Base-by-base conservation (phyloP, 1,140 invertebrate genomes). In the Zaprionus camerounensis region DNA sequence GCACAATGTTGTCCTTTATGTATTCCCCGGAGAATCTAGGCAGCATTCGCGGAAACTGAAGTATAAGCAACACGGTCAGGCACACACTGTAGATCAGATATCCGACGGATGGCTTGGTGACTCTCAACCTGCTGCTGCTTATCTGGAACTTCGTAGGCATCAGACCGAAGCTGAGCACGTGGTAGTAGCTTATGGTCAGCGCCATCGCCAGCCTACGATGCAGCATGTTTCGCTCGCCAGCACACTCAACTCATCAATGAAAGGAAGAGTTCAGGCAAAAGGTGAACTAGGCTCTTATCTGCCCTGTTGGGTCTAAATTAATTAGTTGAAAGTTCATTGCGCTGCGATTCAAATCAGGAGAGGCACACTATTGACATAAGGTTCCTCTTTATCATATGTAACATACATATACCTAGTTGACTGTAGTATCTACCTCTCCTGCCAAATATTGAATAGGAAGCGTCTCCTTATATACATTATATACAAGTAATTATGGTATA, bases 1-100 rank as follows among this genome's bases (percentile, higher is more conserved):
- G 67, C 2, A 90, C 36, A 5, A 84, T 66, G 56, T 84, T 84
- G 49, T 71, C 46, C 17, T 41, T 73, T 3, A 81, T 79, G 22
- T 88, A 88, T 4, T 56, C 66, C 1, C 57, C 67, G n/a, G 66
- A 11, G 1, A 76, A 46, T 2, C 11, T 20, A 1, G 75, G 71
- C 2, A 81, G 2, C 28, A 84, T 58, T 0, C 15, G 66, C 24
- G 73, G 76, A 3, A 78, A 28, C 28, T 51, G 68, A 7, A 63
- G 0, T 2, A 85, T 7, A 0, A 88, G 12, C 2, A 44, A 1
- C 5, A 9, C 11, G 5, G 44, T 55, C 1, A 84, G 7, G 15
- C 56, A 22, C 0, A 26, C 6, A 5, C 78, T 90, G 28, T 88
- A 88, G 7, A 69, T 20, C 1, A 79, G 44, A 44, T 88, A 90